Conservation (phyloP, 1,140 invertebrate species). For the Aphelinus atriplicis region DNA sequence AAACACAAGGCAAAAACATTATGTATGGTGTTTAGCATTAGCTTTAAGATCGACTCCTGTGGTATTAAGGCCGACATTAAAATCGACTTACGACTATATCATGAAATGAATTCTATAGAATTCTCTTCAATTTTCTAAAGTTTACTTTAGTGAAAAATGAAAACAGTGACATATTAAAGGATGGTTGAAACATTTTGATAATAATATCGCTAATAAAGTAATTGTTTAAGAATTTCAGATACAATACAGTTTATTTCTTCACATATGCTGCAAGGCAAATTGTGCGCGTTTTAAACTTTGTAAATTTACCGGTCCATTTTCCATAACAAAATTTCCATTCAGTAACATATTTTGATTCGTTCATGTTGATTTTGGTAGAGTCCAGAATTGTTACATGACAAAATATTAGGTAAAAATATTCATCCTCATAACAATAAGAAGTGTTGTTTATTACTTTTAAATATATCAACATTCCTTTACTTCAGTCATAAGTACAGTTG, state of each 20-base stretch:
- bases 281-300: constrained; percentile 13
- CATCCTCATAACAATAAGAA: background rate
- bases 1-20: constrained; percentile 38
- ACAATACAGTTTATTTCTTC: constrained; percentile 50
- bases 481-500: background rate
- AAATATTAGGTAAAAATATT: constrained; percentile 9
- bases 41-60: constrained; percentile 46
- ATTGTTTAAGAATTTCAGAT: constrained; percentile 52
- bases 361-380: constrained; percentile 16
- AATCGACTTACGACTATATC: constrained; percentile 35
- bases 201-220: constrained; percentile 57
- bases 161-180: constrained; percentile 45
- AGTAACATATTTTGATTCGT: constrained; percentile 19
- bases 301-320: constrained; percentile 20
- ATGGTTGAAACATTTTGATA: constrained; percentile 58
- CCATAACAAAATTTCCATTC: constrained; percentile 19
- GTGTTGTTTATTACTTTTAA: constrained; percentile 9
- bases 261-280: constrained; percentile 18
- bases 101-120: constrained; percentile 40
- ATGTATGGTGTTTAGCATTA: constrained; percentile 32
- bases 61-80: constrained; percentile 39
- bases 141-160: constrained; percentile 44
- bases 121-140: constrained; percentile 44
- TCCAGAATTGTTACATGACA: constrained; percentile 5
- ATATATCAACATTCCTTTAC: constrained; percentile 12